Conservation (phyloP, 1,140 invertebrate species). For the Aphelenchoides fujianensis region DNA sequence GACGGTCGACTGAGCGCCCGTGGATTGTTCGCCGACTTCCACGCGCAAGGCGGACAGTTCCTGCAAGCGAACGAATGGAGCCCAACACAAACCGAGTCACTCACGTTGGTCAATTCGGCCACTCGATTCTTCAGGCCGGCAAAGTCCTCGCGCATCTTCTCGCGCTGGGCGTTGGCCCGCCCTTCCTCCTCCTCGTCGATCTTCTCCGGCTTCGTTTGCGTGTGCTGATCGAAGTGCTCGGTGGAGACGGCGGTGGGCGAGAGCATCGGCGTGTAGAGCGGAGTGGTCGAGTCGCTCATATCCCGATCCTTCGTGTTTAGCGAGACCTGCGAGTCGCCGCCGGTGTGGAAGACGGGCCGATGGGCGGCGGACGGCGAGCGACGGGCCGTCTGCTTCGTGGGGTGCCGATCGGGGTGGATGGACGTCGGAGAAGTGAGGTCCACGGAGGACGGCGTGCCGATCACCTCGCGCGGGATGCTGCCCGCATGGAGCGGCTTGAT, state of each 20-base stretch:
- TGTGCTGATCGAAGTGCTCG: not conserved
- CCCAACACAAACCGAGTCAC: not conserved
- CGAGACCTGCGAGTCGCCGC: not conserved
- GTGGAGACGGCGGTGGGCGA: not conserved
- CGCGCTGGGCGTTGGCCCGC: too few relatives aligned
- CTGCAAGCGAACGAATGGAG: not conserved
- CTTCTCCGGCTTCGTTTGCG: not conserved
- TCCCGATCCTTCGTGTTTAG: not conserved
- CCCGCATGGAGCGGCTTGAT: not conserved
- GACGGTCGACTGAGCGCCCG: not conserved
- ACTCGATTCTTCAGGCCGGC: not conserved
- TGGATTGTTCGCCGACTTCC: not conserved
- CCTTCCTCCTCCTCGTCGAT: not conserved
- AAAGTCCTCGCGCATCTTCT: not conserved
- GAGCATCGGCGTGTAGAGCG: conserved; percentile 3
- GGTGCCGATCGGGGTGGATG: conserved; percentile 1
- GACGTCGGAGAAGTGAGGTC: conserved; percentile 12
- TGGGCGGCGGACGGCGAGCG: not conserved
- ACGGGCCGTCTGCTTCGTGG: not conserved
- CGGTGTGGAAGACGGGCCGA: conserved; percentile 1
- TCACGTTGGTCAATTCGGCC: not conserved
- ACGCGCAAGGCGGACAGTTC: not conserved
- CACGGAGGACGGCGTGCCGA: conserved; percentile 9
- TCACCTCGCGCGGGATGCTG: not conserved
- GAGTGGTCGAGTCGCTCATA: not conserved